phyloP scores from a whole-genome alignment of 2,888 invertebrate genomes.

The Sabellastarte sp. region DNA sequence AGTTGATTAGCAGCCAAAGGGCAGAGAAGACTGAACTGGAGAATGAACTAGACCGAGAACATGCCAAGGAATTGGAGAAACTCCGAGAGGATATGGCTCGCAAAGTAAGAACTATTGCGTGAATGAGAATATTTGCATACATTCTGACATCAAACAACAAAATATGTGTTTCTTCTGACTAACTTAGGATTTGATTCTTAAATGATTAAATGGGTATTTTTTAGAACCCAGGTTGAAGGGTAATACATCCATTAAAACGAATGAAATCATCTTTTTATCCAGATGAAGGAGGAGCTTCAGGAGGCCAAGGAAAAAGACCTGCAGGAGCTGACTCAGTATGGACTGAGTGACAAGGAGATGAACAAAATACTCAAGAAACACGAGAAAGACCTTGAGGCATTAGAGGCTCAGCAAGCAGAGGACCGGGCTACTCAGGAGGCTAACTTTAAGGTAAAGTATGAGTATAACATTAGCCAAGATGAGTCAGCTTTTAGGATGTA shows the following conservation, averaged over 20 bases:
- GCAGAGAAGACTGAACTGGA: constrained; percentile 40
- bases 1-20: constrained; percentile 43
- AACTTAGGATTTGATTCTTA: too few relatives aligned
- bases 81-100: constrained; percentile 33
- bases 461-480: too few relatives aligned
- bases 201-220: too few relatives aligned
- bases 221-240: too few relatives aligned
- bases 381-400: constrained; percentile 36
- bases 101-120: not conserved
- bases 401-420: constrained; percentile 35
- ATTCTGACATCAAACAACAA: too few relatives aligned
- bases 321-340: constrained; percentile 3
- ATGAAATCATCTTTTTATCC: too few relatives aligned
- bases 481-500: too few relatives aligned
- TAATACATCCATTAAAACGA: too few relatives aligned
- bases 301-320: constrained; percentile 12
- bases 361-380: constrained; percentile 43
- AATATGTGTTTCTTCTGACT: too few relatives aligned
- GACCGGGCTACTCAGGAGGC: constrained; percentile 37
- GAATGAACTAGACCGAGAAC: constrained; percentile 46
- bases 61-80: constrained; percentile 40
- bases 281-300: constrained; percentile 31
- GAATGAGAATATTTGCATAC: too few relatives aligned
- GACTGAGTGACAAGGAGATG: constrained; percentile 32
- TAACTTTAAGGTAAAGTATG: constrained; percentile 21